phyloP scores from a whole-genome alignment of 2,113 vertebrate species.

The Pachypanchax playfairii region DNA sequence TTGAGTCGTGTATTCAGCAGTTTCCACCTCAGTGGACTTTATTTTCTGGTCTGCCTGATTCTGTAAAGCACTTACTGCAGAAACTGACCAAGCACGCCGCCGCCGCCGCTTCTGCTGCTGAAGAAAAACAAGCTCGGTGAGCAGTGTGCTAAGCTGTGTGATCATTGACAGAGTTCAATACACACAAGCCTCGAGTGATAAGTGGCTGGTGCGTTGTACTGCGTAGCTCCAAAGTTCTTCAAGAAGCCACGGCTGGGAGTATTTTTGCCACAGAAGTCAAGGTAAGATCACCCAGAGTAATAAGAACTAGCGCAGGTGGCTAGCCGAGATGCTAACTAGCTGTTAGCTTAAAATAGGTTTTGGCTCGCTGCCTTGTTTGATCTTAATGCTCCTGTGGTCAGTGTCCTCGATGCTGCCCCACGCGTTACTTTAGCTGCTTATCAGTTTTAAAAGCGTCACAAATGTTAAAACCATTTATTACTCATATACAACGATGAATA shows the following conservation, averaged over 20 bases:
- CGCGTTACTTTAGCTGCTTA: neutral
- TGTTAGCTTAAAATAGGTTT: constrained; percentile 44
- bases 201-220: constrained; percentile 7
- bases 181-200: constrained; percentile 66
- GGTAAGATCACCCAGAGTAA: constrained; percentile 47
- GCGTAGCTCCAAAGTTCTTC: neutral
- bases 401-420: constrained; percentile 30
- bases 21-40: constrained; percentile 25
- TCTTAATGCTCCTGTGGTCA: constrained; percentile 52
- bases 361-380: constrained; percentile 65
- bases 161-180: constrained; percentile 82
- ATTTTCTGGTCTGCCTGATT: constrained; percentile 17
- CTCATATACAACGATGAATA: neutral
- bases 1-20: neutral
- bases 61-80: constrained; percentile 50
- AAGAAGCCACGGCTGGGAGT: constrained; percentile 7
- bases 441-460: neutral
- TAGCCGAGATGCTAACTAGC: constrained; percentile 64
- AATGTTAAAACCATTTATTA: neutral
- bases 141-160: constrained; percentile 73
- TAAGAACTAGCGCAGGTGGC: constrained; percentile 38
- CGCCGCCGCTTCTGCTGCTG: constrained; percentile 39
- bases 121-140: constrained; percentile 65
- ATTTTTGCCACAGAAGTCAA: constrained; percentile 20
- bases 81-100: constrained; percentile 50